Evolutionary conservation across 2,888 invertebrate genomes (phyloP).

Genomic region (Prenolepis imparis): DNA sequence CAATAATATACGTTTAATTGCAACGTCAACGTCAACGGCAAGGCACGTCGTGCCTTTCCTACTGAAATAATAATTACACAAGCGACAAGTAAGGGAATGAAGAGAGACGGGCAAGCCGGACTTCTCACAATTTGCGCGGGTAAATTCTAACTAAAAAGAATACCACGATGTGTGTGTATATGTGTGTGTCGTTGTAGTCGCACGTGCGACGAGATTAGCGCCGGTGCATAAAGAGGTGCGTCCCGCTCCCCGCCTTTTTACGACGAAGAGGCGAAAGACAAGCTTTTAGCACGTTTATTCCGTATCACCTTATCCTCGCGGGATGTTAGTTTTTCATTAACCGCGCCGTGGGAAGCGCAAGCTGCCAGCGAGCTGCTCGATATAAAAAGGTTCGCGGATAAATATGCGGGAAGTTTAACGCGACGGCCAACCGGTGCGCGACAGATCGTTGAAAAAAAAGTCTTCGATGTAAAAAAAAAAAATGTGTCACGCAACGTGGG

Average conservation of each 20-base stretch:
- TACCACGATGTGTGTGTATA: not conserved
- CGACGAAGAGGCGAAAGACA: constrained; percentile 27
- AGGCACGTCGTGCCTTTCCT: constrained; percentile 42
- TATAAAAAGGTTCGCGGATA: constrained; percentile 56
- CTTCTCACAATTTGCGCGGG: constrained; percentile 26
- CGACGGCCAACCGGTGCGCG: constrained; percentile 20
- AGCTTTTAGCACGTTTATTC: constrained; percentile 25
- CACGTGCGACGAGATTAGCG: constrained; percentile 26
- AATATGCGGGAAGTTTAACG: constrained; percentile 41
- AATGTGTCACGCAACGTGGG: not conserved
- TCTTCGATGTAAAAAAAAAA: constrained; percentile 22
- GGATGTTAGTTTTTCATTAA: constrained; percentile 66
- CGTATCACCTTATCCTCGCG: constrained; percentile 49
- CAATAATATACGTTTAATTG: constrained; percentile 73
- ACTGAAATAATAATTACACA: constrained; percentile 67
- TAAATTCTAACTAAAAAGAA: constrained; percentile 38
- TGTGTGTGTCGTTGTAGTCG: not conserved
- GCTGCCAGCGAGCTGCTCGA: constrained; percentile 37
- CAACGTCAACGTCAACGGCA: constrained; percentile 64
- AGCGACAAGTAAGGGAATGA: constrained; percentile 16
- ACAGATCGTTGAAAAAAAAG: constrained; percentile 18
- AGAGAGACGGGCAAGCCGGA: not conserved
- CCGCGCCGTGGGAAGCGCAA: constrained; percentile 48
- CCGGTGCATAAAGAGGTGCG: constrained; percentile 3
- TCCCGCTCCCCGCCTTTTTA: not conserved